A percentile compares a stretch with the other conserved stretches of the same genome.
Conservation (phyloP, 37 sponge, comb jelly and placozoan genomes). For the Chondrosia reniformis region DNA sequence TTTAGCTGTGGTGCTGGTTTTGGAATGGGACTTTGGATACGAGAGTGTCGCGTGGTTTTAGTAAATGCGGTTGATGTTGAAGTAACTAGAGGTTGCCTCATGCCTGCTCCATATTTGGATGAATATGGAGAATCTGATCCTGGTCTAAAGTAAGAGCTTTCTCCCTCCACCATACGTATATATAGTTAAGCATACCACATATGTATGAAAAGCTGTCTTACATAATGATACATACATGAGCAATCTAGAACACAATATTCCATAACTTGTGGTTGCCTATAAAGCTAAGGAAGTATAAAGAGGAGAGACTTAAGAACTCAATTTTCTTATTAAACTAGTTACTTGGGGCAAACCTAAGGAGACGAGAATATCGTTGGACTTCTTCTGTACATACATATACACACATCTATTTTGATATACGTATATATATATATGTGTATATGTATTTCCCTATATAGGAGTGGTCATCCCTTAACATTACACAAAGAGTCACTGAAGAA, state of each 20-base stretch:
- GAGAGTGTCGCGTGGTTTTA: slow-evolving; percentile 68
- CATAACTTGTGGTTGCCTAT: no score
- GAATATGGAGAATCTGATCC: slow-evolving; percentile 83
- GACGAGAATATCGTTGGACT: background rate
- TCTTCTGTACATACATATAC: background rate
- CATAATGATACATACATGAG: no score
- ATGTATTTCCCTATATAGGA: slow-evolving; percentile 20
- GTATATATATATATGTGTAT: background rate
- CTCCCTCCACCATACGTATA: no score
- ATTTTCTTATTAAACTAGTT: background rate
- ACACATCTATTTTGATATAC: background rate
- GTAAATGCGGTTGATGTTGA: slow-evolving; percentile 53
- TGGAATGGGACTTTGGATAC: slow-evolving; percentile 74
- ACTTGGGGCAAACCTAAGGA: background rate
- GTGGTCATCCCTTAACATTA: slow-evolving; percentile 71
- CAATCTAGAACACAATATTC: no score
- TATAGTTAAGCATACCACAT: background rate
- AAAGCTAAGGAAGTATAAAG: no score
- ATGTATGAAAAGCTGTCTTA: no score
- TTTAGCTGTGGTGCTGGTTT: slow-evolving; percentile 81
- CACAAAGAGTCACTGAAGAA: slow-evolving; percentile 44
- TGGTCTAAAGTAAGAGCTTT: slow-evolving; percentile 65
- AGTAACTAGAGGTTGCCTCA: slow-evolving; percentile 66
- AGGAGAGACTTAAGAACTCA: no score
- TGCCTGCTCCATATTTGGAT: slow-evolving; percentile 78